Conservation (phyloP, 2,113 vertebrate genomes). For the Noturus placidus region DNA sequence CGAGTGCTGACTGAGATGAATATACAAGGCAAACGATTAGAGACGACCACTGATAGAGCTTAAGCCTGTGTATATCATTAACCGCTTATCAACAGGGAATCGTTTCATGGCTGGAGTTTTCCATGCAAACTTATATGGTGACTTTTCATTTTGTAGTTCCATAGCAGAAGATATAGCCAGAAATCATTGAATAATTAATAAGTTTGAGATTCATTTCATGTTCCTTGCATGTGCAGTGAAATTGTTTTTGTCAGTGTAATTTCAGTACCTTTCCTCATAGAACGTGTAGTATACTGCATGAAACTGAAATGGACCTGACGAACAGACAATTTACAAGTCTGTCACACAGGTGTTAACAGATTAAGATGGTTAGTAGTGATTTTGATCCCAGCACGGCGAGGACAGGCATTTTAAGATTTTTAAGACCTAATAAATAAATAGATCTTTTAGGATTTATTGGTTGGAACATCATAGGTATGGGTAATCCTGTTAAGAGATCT, state of each 20-base stretch:
- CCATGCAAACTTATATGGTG: slow-evolving; percentile 6
- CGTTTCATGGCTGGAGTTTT: slow-evolving; percentile 17
- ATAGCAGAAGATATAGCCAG: background rate
- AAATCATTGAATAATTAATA: background rate
- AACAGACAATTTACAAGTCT: background rate
- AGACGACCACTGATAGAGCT: slow-evolving; percentile 37
- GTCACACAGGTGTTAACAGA: background rate
- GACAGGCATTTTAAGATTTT: too few relatives aligned
- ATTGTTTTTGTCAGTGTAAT: background rate
- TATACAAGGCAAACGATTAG: slow-evolving; percentile 16
- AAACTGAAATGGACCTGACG: background rate
- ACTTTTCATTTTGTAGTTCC: background rate
- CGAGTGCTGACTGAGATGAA: slow-evolving; percentile 61
- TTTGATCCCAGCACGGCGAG: too few relatives aligned
- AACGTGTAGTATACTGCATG: background rate
- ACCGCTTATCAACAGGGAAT: slow-evolving; percentile 27
- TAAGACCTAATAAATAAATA: too few relatives aligned
- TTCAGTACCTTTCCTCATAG: background rate
- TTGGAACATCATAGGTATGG: too few relatives aligned
- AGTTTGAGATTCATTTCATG: background rate
- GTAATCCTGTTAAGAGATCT: too few relatives aligned
- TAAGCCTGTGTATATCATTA: slow-evolving; percentile 10
- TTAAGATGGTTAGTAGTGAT: too few relatives aligned
- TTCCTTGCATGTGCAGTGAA: background rate
- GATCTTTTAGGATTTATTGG: too few relatives aligned